A percentile compares a stretch with the other conserved stretches of the same genome.
These are phyloP conservation scores for Sardinella longiceps DNA, from an alignment of 2,797 vertebrate species.

Conservation along the genomic window DNA sequence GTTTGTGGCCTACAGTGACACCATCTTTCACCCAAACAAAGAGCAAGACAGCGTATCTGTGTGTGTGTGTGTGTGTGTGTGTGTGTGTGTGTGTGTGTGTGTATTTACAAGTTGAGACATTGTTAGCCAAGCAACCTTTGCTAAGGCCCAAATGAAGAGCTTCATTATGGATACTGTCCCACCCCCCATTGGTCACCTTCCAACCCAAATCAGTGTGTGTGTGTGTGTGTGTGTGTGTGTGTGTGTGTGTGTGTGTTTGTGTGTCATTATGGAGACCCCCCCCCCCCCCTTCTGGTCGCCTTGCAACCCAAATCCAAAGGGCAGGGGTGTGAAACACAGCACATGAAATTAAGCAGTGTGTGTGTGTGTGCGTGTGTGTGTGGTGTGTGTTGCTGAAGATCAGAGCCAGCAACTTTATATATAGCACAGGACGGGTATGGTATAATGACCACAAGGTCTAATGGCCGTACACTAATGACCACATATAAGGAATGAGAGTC, in stretches of 20 bases:
- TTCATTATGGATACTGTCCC: slow-evolving; percentile 63
- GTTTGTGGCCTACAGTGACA: not conserved
- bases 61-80: too few species aligned
- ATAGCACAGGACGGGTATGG: slow-evolving; percentile 54
- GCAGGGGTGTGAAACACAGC: slow-evolving; percentile 41
- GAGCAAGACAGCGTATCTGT: not conserved
- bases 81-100: not conserved
- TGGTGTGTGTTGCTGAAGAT: slow-evolving; percentile 58
- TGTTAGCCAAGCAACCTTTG: slow-evolving; percentile 61
- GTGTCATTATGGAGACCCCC: too few species aligned
- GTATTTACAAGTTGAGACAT: not conserved
- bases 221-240: too few species aligned
- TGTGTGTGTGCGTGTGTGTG: slow-evolving; percentile 17
- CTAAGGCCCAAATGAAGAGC: slow-evolving; percentile 60
- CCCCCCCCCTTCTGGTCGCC: too few species aligned
- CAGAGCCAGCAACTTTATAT: slow-evolving; percentile 65
- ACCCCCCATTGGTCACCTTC: slow-evolving; percentile 61
- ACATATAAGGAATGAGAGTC: slow-evolving; percentile 1
- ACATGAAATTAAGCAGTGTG: slow-evolving; percentile 46
- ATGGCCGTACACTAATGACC: slow-evolving; percentile 27
- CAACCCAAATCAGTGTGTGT: too few species aligned
- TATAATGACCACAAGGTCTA: slow-evolving; percentile 61
- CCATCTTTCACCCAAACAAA: not conserved
- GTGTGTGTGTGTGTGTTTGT: too few species aligned
- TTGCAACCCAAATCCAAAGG: slow-evolving; percentile 66